Base-by-base conservation (phyloP, 2,888 invertebrate genomes). In the Diabrotica balteata region DNA sequence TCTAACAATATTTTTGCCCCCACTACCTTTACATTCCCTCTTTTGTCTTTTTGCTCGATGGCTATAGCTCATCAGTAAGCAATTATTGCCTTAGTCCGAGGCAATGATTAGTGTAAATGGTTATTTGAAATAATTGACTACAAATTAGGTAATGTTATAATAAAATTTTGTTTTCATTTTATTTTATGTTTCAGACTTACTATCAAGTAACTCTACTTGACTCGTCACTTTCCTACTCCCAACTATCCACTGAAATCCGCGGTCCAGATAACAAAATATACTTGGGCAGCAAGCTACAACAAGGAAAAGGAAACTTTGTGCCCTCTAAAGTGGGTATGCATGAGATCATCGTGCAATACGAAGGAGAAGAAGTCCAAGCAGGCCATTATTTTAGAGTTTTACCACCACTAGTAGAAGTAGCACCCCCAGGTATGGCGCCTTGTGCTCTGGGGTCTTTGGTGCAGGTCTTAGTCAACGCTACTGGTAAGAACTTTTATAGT, bases 311-410 rank as follows among this genome's bases (percentile, higher is more conserved):
- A 8, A 90, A 90, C 68, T 97, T 95, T 79, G 88, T 93, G 8
- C 96, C 97, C 0, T 91, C 92, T 72, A 95, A 95, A 83, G 92
- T 96, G 75, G 97, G 97, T 72, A 94, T 96, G 91, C 97, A 97
- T 82, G 95, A 95, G 80, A 88, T 91, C 63, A 86, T 90, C 1
- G 89, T 91, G 8, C 77, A 76, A 42, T 84, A 84, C 73, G 83
- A 84, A 63, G 89, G 88, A 60, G 89, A 90, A 67, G 90, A 84
- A 77, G 82, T 83, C 42, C 77, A 81, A n/a, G 71, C 79, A 5
- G 82, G 90, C 52, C 90, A 93, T 80, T 93, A 93, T 85, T 94
- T 97, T 82, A 88, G 95, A 76, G 96, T 95, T 1, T 86, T 95
- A 80, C 96, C 97, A 44, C 91, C 95, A 69, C 85, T 95, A 74